These are phyloP conservation scores for Albula glossodonta DNA, from an alignment of 2,113 vertebrate genomes.

Conservation along the genomic window DNA sequence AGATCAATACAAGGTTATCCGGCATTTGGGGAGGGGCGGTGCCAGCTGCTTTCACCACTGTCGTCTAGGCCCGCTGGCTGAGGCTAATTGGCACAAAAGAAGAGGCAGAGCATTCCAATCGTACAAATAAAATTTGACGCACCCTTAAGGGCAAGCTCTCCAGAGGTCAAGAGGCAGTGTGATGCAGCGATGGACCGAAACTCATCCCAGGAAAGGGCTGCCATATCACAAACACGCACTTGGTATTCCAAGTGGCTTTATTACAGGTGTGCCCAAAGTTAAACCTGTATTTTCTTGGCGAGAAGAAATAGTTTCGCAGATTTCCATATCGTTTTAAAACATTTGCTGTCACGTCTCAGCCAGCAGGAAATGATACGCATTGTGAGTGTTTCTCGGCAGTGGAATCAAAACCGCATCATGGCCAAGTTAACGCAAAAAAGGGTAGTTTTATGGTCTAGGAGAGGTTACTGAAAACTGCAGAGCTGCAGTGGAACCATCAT, in stretches of 20 bases:
- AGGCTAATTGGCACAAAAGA: neutral
- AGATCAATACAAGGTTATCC: constrained; percentile 5
- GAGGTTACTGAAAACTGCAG: neutral
- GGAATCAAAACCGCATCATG: neutral
- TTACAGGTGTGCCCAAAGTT: constrained; percentile 9
- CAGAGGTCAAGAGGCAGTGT: neutral
- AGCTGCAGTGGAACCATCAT: neutral
- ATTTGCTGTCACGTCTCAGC: constrained; percentile 32
- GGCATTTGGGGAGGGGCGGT: neutral
- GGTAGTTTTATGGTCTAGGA: neutral
- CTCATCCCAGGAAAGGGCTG: neutral
- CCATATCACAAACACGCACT: neutral
- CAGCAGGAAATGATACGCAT: constrained; percentile 20
- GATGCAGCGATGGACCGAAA: neutral
- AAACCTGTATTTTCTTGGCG: neutral
- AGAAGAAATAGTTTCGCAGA: constrained; percentile 1
- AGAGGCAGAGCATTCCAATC: neutral
- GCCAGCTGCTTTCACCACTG: neutral
- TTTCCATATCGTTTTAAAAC: constrained; percentile 23
- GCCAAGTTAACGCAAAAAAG: neutral
- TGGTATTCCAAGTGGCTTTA: neutral
- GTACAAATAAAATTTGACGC: constrained; percentile 4
- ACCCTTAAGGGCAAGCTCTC: constrained; percentile 19
- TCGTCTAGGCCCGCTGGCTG: neutral
- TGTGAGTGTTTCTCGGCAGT: neutral